These are phyloP conservation scores for Leptoteleia sp. DNA, from an alignment of 1,140 invertebrate genomes.

Conservation along the genomic window DNA sequence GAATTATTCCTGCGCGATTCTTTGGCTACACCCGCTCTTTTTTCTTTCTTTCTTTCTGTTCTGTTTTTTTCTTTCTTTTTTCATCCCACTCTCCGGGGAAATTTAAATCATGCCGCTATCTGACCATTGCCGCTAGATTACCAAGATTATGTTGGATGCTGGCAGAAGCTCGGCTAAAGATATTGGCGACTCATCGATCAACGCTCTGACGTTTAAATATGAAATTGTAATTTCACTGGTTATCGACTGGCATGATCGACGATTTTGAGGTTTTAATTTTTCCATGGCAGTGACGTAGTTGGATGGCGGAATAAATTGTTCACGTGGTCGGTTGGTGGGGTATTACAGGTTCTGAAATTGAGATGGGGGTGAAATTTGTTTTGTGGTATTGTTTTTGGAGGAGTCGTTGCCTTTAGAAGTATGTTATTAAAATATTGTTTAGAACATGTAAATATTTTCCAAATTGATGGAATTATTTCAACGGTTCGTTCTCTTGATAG, in stretches of 20 bases:
- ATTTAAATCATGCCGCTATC: constrained; percentile 56
- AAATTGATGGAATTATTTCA: no score
- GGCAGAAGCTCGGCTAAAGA: constrained; percentile 9
- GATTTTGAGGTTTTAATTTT: constrained; percentile 2
- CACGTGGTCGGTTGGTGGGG: no score
- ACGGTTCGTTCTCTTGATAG: no score
- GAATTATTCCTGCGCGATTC: constrained; percentile 45
- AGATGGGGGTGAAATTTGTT: no score
- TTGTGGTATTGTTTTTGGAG: no score
- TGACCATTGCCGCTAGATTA: constrained; percentile 50
- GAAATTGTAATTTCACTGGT: constrained; percentile 28
- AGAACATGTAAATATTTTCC: no score
- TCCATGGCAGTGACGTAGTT: neutral
- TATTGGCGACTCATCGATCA: constrained; percentile 46
- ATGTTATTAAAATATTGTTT: no score
- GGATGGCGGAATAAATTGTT: no score
- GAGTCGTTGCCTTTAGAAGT: no score
- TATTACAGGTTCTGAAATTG: no score
- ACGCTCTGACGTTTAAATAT: constrained; percentile 36
- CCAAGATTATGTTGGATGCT: constrained; percentile 41
- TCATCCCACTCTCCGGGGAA: constrained; percentile 45
- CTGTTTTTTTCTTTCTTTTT: no score
- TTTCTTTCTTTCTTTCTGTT: no score
- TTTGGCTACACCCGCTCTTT: neutral
- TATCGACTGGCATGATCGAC: constrained; percentile 14